phyloP scores from a whole-genome alignment of 2,888 invertebrate genomes.

The Sarcophaga rosellei region DNA sequence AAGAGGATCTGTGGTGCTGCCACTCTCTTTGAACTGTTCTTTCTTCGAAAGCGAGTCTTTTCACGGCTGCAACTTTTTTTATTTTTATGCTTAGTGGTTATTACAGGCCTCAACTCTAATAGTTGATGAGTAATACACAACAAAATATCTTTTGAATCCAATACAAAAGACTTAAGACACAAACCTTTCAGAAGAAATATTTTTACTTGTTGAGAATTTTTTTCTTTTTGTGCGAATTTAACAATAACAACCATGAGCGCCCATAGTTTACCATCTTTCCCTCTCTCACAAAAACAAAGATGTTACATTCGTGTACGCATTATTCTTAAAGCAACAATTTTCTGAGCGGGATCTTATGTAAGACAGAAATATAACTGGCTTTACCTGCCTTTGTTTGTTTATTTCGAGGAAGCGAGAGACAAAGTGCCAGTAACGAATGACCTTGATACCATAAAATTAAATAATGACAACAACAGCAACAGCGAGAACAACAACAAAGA shows the following conservation, averaged over 20 bases:
- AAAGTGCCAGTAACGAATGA: slow-evolving; percentile 40
- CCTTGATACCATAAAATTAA: slow-evolving; percentile 53
- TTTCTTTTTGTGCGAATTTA: background rate
- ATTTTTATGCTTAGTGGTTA: too few relatives aligned
- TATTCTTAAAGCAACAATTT: background rate
- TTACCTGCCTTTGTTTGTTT: slow-evolving; percentile 12
- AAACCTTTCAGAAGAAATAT: too few relatives aligned
- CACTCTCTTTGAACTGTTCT: too few relatives aligned
- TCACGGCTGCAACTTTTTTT: too few relatives aligned
- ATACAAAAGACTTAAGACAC: too few relatives aligned
- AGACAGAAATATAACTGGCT: slow-evolving; percentile 46
- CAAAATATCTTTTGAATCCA: too few relatives aligned
- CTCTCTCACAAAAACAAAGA: background rate
- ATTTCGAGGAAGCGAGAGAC: slow-evolving; percentile 16
- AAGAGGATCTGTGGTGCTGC: too few relatives aligned
- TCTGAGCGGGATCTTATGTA: slow-evolving; percentile 34
- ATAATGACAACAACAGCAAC: background rate
- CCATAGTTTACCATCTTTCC: background rate
- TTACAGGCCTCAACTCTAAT: too few relatives aligned
- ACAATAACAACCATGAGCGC: background rate
- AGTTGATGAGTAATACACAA: too few relatives aligned
- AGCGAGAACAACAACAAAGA: slow-evolving; percentile 23
- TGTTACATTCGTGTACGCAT: background rate
- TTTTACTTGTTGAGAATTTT: too few relatives aligned
- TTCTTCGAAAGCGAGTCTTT: too few relatives aligned